Percentiles rank a stretch among this genome's conserved stretches.
Evolutionary conservation across 2,113 vertebrate species (phyloP).

Genomic region (Micromys minutus): DNA sequence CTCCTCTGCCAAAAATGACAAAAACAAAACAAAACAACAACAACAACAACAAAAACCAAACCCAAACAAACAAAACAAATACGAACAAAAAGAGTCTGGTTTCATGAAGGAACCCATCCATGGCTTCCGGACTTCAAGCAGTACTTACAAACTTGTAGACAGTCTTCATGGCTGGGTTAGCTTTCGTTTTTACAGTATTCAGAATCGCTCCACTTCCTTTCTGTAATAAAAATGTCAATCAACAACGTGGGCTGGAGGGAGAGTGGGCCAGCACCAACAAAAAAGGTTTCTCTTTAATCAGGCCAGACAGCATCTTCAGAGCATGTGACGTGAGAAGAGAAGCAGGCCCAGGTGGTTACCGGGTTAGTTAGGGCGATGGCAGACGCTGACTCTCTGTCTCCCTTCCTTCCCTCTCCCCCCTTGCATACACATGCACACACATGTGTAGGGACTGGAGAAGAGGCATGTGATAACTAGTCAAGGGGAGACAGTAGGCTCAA

Average conservation of each 20-base stretch:
- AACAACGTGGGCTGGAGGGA: conserved; percentile 69
- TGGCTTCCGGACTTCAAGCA: conserved; percentile 17
- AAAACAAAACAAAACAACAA: too few species aligned
- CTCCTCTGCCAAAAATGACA: too few species aligned
- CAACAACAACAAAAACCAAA: too few species aligned
- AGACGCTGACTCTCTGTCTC: not conserved
- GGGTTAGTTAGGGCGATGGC: not conserved
- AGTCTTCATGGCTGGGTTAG: conserved; percentile 99
- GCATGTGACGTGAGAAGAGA: conserved; percentile 62
- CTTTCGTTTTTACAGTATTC: conserved; percentile 97
- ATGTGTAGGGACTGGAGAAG: not conserved
- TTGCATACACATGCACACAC: not conserved
- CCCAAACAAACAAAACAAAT: not conserved
- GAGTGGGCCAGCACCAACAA: conserved; percentile 75
- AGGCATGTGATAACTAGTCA: not conserved
- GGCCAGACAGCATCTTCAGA: conserved; percentile 67
- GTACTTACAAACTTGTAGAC: conserved; percentile 98
- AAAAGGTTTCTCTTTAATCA: conserved; percentile 64
- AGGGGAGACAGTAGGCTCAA: not conserved
- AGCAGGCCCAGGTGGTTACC: conserved; percentile 26
- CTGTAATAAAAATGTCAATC: conserved; percentile 85
- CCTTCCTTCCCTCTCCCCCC: too few species aligned
- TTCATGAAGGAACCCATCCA: conserved; percentile 47
- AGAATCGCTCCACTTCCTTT: conserved; percentile 99
- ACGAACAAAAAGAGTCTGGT: not conserved